phyloP scores from a whole-genome alignment of 2,888 invertebrate species.

The Lampropteryx suffumata region DNA sequence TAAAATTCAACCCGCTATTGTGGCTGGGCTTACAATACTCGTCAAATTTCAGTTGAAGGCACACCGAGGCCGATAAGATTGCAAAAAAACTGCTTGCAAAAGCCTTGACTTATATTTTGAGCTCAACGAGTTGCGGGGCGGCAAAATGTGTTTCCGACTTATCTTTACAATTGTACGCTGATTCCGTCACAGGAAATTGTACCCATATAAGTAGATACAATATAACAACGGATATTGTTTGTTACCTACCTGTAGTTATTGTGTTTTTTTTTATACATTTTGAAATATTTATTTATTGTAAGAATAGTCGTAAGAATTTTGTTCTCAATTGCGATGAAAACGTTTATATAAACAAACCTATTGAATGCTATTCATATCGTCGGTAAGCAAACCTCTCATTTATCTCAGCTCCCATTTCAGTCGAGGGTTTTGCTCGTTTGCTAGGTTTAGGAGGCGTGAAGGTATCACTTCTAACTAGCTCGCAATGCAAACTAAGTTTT shows the following conservation, averaged over 20 bases:
- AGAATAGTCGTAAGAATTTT: too few relatives aligned
- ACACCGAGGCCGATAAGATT: constrained; percentile 17
- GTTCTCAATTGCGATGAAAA: constrained; percentile 3
- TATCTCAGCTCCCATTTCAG: neutral
- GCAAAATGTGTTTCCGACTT: constrained; percentile 30
- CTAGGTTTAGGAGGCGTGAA: too few relatives aligned
- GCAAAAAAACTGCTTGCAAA: constrained; percentile 20
- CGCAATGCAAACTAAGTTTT: neutral
- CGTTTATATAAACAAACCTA: neutral
- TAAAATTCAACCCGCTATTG: constrained; percentile 13
- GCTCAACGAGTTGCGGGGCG: constrained; percentile 18
- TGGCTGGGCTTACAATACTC: constrained; percentile 5
- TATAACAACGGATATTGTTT: too few relatives aligned
- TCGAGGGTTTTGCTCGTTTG: too few relatives aligned
- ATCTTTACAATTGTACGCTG: constrained; percentile 32
- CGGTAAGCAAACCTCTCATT: constrained; percentile 14
- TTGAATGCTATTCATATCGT: constrained; percentile 19
- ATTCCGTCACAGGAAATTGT: constrained; percentile 1
- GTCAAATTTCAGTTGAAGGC: constrained; percentile 16
- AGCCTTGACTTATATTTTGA: constrained; percentile 34
- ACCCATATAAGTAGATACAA: too few relatives aligned
- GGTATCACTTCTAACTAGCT: neutral
- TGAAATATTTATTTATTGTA: too few relatives aligned
- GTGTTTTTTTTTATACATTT: too few relatives aligned
- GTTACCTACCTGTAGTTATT: neutral